Conservation (phyloP, 1,140 invertebrate genomes). For the Drosophila kohkoa region DNA sequence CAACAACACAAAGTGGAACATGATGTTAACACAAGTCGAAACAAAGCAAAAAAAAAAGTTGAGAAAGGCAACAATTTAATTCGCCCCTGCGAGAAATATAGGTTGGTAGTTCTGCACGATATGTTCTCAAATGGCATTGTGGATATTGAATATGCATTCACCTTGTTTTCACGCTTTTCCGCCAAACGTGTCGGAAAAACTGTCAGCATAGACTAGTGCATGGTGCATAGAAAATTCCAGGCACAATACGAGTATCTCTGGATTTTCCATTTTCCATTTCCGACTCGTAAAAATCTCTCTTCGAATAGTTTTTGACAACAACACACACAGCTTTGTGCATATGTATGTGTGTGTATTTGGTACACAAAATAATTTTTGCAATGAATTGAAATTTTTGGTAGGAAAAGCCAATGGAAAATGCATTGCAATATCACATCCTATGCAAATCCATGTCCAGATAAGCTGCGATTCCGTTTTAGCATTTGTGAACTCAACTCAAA, state of each 20-base stretch:
- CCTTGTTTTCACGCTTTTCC: constrained; percentile 10
- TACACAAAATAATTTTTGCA: constrained; percentile 51
- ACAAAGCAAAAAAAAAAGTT: not conserved
- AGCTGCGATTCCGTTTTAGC: constrained; percentile 41
- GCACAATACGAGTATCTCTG: not conserved
- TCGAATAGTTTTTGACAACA: constrained; percentile 27
- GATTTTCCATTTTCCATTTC: constrained; percentile 45
- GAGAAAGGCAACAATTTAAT: constrained; percentile 37
- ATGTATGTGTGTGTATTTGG: too few relatives aligned
- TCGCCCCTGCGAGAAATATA: not conserved
- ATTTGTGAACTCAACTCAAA: constrained; percentile 19
- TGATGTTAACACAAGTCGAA: not conserved
- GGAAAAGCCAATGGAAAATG: constrained; percentile 25
- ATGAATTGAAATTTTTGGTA: constrained; percentile 24
- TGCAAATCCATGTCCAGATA: constrained; percentile 33
- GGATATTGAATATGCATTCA: constrained; percentile 28
- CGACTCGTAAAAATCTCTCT: constrained; percentile 28
- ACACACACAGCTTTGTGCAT: not conserved
- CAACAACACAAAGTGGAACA: constrained; percentile 35
- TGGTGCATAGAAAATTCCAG: constrained; percentile 9
- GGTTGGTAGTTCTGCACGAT: too few relatives aligned
- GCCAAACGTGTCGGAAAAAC: constrained; percentile 6
- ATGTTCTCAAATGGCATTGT: constrained; percentile 4
- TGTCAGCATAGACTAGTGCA: not conserved
- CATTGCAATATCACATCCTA: constrained; percentile 27